Conservation (phyloP, 2,888 invertebrate species). For the Octonoba sinensis region DNA sequence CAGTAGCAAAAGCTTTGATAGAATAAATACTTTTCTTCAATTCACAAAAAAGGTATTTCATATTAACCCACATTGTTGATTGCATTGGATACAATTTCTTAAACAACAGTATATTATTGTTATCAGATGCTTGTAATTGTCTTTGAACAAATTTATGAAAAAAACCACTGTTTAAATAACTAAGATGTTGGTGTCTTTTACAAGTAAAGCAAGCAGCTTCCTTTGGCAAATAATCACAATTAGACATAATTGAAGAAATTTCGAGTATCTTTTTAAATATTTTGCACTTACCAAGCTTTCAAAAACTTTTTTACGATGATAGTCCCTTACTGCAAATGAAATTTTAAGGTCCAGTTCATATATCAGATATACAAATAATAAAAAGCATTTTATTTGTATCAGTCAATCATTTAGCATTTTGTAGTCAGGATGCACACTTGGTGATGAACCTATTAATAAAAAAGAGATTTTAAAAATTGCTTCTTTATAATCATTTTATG, state of each 20-base stretch:
- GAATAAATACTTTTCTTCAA: conserved; percentile 20
- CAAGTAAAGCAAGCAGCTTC: conserved; percentile 32
- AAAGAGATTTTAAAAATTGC: too few relatives aligned
- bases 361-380: too few relatives aligned
- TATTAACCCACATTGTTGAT: conserved; percentile 3
- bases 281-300: too few relatives aligned
- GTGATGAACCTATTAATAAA: too few relatives aligned
- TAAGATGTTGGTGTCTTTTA: not conserved
- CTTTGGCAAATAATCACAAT: conserved; percentile 3
- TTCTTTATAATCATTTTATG: too few relatives aligned
- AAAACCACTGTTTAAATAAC: conserved; percentile 24
- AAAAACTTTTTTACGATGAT: too few relatives aligned
- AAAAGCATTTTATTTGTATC: too few relatives aligned
- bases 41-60: conserved; percentile 15
- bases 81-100: not conserved
- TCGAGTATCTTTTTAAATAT: not conserved
- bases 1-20: conserved; percentile 17
- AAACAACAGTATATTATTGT: not conserved
- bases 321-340: too few relatives aligned
- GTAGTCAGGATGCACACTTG: too few relatives aligned
- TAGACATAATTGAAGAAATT: not conserved
- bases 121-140: not conserved
- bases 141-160: conserved; percentile 2
- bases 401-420: too few relatives aligned
- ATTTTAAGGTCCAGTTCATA: too few relatives aligned